Conservation (phyloP, 1,140 invertebrate species). For the Cataglyphis hispanica region DNA sequence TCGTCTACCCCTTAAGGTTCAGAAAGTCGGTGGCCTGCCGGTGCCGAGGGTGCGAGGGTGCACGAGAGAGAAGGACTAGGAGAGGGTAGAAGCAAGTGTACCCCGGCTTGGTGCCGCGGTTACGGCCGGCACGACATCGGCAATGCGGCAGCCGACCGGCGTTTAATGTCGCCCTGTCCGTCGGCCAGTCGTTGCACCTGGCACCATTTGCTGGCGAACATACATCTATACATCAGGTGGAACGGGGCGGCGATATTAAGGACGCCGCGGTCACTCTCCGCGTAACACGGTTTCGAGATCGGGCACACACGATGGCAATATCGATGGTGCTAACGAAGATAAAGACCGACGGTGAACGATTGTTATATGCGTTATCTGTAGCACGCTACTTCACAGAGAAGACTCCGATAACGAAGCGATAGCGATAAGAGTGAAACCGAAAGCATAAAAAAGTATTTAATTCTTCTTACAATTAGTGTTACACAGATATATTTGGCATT, state of each 20-base stretch:
- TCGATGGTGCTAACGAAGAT: constrained; percentile 48
- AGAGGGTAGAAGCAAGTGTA: constrained; percentile 59
- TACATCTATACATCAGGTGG: constrained; percentile 1
- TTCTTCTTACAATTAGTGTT: background rate
- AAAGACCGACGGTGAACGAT: constrained; percentile 47
- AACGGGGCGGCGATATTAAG: constrained; percentile 43
- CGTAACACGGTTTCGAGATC: constrained; percentile 61
- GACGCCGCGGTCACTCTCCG: constrained; percentile 28
- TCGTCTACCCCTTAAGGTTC: constrained; percentile 72
- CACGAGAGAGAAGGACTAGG: constrained; percentile 43
- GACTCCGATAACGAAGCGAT: constrained; percentile 20
- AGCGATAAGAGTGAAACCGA: constrained; percentile 13
- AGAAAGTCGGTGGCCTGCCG: constrained; percentile 69
- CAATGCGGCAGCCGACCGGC: constrained; percentile 79
- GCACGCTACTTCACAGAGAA: constrained; percentile 3
- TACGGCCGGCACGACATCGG: constrained; percentile 81
- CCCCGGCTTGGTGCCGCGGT: constrained; percentile 69
- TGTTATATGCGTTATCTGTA: constrained; percentile 51
- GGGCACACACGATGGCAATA: constrained; percentile 46
- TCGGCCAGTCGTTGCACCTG: constrained; percentile 69
- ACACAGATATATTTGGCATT: background rate
- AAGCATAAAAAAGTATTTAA: background rate
- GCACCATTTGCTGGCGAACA: constrained; percentile 62
- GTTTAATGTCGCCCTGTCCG: constrained; percentile 66
- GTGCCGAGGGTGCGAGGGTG: constrained; percentile 52